Conservation (phyloP, 2,797 vertebrate species). For the Emys orbicularis region DNA sequence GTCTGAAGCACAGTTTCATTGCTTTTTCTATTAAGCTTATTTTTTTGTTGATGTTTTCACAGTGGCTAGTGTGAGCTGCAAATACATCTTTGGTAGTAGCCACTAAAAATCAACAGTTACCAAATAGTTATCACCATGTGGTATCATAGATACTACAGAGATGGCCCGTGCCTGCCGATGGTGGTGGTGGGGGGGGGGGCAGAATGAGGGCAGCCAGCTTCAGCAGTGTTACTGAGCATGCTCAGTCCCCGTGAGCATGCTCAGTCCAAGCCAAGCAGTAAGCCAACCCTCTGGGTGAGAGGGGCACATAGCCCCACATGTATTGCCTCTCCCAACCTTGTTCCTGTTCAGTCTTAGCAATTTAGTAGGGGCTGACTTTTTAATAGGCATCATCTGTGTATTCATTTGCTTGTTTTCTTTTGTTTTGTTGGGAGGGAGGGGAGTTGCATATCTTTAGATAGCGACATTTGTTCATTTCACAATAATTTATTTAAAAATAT, state of each 20-base stretch:
- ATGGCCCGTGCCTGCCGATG: no score
- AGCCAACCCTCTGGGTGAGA: no score
- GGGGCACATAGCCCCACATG: no score
- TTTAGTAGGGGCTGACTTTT: not conserved
- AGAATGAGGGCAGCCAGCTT: no score
- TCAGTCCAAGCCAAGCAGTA: no score
- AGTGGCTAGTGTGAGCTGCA: not conserved
- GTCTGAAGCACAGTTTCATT: not conserved
- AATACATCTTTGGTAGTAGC: not conserved
- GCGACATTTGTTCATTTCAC: not conserved
- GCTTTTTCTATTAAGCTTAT: not conserved
- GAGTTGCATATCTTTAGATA: not conserved
- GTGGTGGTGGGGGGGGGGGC: no score
- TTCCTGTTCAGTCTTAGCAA: not conserved
- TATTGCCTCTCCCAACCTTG: not conserved
- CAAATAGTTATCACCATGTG: not conserved
- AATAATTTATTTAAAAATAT: not conserved
- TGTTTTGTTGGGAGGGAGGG: not conserved
- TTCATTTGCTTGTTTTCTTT: not conserved
- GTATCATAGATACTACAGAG: not conserved
- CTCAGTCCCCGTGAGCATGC: no score
- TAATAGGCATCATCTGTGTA: not conserved
- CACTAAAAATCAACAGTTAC: not conserved
- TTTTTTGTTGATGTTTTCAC: not conserved
- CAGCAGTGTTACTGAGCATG: no score